Base-by-base conservation (phyloP, 2,888 invertebrate genomes). In the Hirudinaria manillensis region DNA sequence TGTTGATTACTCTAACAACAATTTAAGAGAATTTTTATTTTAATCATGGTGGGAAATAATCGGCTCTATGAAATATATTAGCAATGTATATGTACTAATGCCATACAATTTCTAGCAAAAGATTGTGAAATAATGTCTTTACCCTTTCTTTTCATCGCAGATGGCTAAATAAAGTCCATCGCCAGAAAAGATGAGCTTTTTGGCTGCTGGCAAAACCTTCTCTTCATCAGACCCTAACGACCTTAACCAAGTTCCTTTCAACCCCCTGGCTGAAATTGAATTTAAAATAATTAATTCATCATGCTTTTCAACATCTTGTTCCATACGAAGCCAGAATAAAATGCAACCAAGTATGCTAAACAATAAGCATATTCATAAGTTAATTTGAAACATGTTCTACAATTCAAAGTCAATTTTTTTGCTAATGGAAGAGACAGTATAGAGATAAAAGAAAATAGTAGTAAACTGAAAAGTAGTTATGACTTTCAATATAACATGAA, bases 101-200 rank as follows among this genome's bases (percentile, higher is more conserved):
- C 27, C 36, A 4, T 68, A 29, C 34, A 68, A 32, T 45, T 32
- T n/a, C 6, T 10, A 27, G 4, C 21, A 24, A 70, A 70, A 36
- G 10, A 24, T 16, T n/a, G 10, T 29, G 13, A 45, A 45, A 51
- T 29, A 4, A 24, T 24, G 32, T 45, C 16, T 53, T 29, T 24
- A 29, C 21, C 56, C 73, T 65, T 36, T 45, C n/a, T 73, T 61
- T 21, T n/a, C 32, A 65, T 73, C 73, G 65, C 65, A 73, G 10
- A 73, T 51, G 34, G 73, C 73, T 13, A 73, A n/a, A 29, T 34
- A 73, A 34, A 24, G 21, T n/a, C 73, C 73, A 65, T 73, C 38
- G 3, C 27, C 19, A 3, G 61, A 65, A 55, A 56, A 73, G 38
- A 24, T 65, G n/a, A 73, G 38, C n/a, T n/a, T 32, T 73, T 61